These are phyloP conservation scores for Pseudococcus longispinus DNA, from an alignment of 2,888 invertebrate species.

Conservation along the genomic window DNA sequence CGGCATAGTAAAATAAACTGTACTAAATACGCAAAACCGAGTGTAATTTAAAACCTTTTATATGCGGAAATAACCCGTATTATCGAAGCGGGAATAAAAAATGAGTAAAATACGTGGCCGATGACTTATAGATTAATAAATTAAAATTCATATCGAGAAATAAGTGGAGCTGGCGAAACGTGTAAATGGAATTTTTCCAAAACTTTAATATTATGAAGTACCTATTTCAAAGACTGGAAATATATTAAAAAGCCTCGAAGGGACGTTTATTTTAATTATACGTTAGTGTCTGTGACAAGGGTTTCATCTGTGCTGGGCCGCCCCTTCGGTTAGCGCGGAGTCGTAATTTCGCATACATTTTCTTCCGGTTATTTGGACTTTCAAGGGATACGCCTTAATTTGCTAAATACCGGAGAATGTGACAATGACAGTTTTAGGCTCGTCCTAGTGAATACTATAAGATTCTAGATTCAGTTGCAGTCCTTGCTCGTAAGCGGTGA, in stretches of 20 bases:
- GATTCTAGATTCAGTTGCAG: slow-evolving; percentile 49
- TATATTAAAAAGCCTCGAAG: slow-evolving; percentile 40
- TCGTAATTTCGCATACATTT: slow-evolving; percentile 47
- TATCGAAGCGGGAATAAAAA: not conserved
- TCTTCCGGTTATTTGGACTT: slow-evolving; percentile 41
- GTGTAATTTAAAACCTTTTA: not conserved
- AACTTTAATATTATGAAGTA: slow-evolving; percentile 38
- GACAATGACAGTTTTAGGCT: slow-evolving; percentile 51
- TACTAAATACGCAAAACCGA: not conserved
- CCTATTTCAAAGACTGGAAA: slow-evolving; percentile 18
- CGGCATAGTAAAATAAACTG: not conserved
- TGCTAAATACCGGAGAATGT: slow-evolving; percentile 50
- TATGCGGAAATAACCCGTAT: not conserved
- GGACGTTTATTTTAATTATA: slow-evolving; percentile 42
- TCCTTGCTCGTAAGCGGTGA: slow-evolving; percentile 36
- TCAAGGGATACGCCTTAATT: slow-evolving; percentile 43
- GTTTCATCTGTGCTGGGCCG: slow-evolving; percentile 29
- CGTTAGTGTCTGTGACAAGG: slow-evolving; percentile 44
- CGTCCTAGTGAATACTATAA: slow-evolving; percentile 37
- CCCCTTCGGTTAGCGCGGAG: slow-evolving; percentile 36
- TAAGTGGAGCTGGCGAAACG: not conserved
- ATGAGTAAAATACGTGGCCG: not conserved
- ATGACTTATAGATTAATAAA: slow-evolving; percentile 30
- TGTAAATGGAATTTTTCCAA: slow-evolving; percentile 38
- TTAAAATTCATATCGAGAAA: slow-evolving; percentile 24